Conservation (phyloP, 1,140 invertebrate species). For the Centruroides vittatus region DNA sequence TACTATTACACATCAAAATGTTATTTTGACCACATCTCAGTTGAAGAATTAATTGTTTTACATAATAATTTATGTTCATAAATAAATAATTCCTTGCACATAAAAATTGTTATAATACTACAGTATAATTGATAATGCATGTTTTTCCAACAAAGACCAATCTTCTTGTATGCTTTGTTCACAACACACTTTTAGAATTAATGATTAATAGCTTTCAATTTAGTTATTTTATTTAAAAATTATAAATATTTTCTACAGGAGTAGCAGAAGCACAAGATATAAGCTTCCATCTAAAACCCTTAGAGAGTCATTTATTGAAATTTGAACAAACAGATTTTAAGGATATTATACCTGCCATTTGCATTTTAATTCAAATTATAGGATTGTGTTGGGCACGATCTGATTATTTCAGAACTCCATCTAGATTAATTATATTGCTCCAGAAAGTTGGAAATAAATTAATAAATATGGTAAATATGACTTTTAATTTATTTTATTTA, state of each 20-base stretch:
- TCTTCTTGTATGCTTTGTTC: too few species aligned
- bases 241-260: conserved; percentile 34
- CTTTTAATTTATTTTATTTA: background rate
- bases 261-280: conserved; percentile 83
- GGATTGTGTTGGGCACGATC: conserved; percentile 81
- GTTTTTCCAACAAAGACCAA: too few species aligned
- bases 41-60: too few species aligned
- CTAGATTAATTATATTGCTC: conserved; percentile 73
- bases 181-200: too few species aligned
- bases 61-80: too few species aligned
- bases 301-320: conserved; percentile 47
- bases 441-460: conserved; percentile 81
- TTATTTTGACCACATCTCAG: too few species aligned
- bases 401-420: conserved; percentile 73
- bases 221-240: too few species aligned
- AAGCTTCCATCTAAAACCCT: conserved; percentile 64
- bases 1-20: too few species aligned
- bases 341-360: conserved; percentile 55
- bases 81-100: too few species aligned
- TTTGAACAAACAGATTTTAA: conserved; percentile 74
- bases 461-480: conserved; percentile 41
- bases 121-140: too few species aligned
- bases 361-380: conserved; percentile 62
- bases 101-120: too few species aligned
- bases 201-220: too few species aligned